Base-by-base conservation (phyloP, 2,113 vertebrate species). In the Aspiorhynchus laticeps region DNA sequence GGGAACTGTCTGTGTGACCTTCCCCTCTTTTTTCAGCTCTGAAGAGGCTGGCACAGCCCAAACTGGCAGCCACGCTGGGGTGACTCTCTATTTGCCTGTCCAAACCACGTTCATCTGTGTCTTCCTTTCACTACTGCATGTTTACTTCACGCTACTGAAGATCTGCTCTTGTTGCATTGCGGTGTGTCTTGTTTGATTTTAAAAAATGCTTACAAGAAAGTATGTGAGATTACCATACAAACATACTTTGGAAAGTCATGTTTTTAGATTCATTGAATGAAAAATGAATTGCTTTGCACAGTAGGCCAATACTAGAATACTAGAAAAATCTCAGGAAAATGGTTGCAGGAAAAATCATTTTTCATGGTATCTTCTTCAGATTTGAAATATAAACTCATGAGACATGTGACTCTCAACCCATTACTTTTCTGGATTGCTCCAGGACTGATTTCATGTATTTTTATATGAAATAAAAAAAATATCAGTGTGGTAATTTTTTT, bases 11-110 rank as follows among this genome's bases (percentile, higher is more conserved):
- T 71, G 12, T 21, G 63, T 73, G 77, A 79, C 77, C 77, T 86
- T 83, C 26, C 46, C 36, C 2, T 33, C 5, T 63, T 67, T 73
- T 69, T 81, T 67, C 24, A 43, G 78, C 7, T 48, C 41, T 86
- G 21, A 51, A 71, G 75, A 77, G 85, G 21, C 19, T 81, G 71
- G 86, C 80, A 53, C 69, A 28, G 80, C 41, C 61, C n/a, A 71
- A 53, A 67, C 59, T 79, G 81, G 31, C 31, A 69, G 41, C 31
- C 56, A 69, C 38, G 28, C 41, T 77, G 71, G 80, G 46, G 17
- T 17, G 53, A 15, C 48, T 33, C 76, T 69, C 36, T 11, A 2
- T 86, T 21, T 43, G 53, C 53, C 79, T 1, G 21, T 71, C 5
- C 26, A 67, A 73, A 75, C 15, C 46, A 7, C 21, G 6, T 26